Percentiles rank a stretch among this genome's conserved stretches.
Conservation (phyloP, 1,140 invertebrate genomes). For the Dreissena rostriformis region DNA sequence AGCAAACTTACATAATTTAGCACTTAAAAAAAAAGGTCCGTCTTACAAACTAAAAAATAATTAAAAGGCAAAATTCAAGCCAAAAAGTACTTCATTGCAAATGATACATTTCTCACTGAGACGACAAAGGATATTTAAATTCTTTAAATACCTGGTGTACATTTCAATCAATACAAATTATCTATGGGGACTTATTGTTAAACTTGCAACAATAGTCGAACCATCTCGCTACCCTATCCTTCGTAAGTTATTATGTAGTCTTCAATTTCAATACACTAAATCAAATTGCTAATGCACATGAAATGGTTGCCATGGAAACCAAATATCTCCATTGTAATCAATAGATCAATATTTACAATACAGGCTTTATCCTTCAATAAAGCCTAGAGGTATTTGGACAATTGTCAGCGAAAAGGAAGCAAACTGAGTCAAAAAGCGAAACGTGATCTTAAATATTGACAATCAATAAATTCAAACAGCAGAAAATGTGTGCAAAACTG, state of each 20-base stretch:
- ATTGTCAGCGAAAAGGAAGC: neutral
- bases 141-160: conserved; percentile 3
- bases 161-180: conserved; percentile 41
- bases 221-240: conserved; percentile 25
- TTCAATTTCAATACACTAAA: conserved; percentile 50
- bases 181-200: conserved; percentile 33
- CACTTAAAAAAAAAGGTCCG: too few relatives aligned
- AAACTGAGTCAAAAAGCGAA: too few relatives aligned
- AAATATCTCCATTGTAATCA: conserved; percentile 46
- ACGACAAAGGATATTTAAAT: neutral
- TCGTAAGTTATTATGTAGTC: conserved; percentile 23
- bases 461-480: too few relatives aligned
- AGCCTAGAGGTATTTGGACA: conserved; percentile 29
- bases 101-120: too few relatives aligned
- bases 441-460: too few relatives aligned
- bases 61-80: too few relatives aligned
- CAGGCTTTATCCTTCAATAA: conserved; percentile 32
- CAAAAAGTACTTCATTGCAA: too few relatives aligned
- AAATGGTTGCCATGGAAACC: conserved; percentile 50
- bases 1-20: too few relatives aligned
- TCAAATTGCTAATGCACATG: conserved; percentile 51
- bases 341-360: conserved; percentile 61
- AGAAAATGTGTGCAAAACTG: too few relatives aligned
- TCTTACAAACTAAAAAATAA: too few relatives aligned
- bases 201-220: conserved; percentile 12